Percentiles rank a stretch among this genome's conserved stretches.
Conservation (phyloP, 2,113 vertebrate genomes). For the Prunella himalayana region DNA sequence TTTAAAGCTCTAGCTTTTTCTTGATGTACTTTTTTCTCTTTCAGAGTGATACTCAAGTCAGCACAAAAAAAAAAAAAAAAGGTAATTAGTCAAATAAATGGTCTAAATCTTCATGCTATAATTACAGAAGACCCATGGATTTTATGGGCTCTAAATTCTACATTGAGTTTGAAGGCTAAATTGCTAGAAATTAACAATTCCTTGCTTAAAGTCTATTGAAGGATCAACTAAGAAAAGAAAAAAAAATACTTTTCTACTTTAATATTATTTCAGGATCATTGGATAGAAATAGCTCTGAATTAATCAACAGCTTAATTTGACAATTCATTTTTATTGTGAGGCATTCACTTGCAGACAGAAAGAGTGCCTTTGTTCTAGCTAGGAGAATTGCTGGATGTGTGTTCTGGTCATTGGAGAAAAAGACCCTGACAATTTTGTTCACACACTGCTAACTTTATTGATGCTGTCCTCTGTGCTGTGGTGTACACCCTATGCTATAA, state of each 20-base stretch:
- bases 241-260: neutral
- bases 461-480: neutral
- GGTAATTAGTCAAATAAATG: neutral
- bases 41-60: neutral
- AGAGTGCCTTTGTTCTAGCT: neutral
- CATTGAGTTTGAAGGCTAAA: neutral
- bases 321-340: neutral
- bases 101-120: neutral
- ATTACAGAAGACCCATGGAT: neutral
- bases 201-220: neutral
- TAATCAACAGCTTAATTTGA: neutral
- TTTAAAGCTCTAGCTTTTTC: neutral
- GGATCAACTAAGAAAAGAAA: neutral
- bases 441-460: constrained; percentile 10
- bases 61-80: neutral
- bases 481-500: neutral
- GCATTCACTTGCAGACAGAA: neutral
- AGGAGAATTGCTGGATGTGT: neutral
- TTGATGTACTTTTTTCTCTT: neutral
- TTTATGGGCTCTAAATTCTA: neutral
- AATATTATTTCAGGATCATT: neutral
- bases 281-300: neutral
- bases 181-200: neutral
- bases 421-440: neutral
- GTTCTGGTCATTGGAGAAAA: constrained; percentile 9